Evolutionary conservation across 1,140 invertebrate species (phyloP), one percentile per base, ranked within the genome.

Genomic region (Caenorhabditis inopinata): DNA sequence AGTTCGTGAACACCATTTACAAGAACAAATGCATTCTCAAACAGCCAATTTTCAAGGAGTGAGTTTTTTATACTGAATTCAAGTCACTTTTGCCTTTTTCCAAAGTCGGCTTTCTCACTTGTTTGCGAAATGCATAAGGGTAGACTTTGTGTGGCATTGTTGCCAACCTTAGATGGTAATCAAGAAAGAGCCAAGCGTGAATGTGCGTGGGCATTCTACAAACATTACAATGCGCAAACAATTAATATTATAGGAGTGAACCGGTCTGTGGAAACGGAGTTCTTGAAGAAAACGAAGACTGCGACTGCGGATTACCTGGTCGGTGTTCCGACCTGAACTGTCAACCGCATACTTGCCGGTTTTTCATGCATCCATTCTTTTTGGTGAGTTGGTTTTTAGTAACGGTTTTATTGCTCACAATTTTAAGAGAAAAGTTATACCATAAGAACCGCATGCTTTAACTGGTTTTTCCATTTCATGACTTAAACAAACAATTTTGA

Each of bases 1-100:
- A 80, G 46, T 73, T 80, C 2, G 73, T 73, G 2, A 80, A 80
- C 79, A 45, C 47, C 18, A 47, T 80, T 7, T 74, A 80, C 74
- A 75, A 58, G 48, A 80, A 74, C 49, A 74, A 75, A 25, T 80
- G 79, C 23, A 35, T 74, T 42, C 27, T 25, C 1, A 80, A 27
- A 25, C n/a, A 47, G 5, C 68, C 62, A 2, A 18, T 75, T 21
- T 46, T 73, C 45, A 49, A 74, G 12, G 27, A 42, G 79, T 80
- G 18, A 73, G 78, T 79, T 74, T 73, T 73, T 68, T 62, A 46
- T n/a, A 18, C 35, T 18, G 25, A n/a, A n/a, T n/a, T n/a, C n/a
- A n/a, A n/a, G n/a, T n/a, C n/a, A n/a, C n/a, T n/a, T n/a, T n/a
- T n/a, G n/a, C n/a, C n/a, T n/a, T n/a, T n/a, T n/a, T n/a, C n/a